Evolutionary conservation across 2,797 vertebrate genomes (phyloP), one percentile per base, ranked within the genome.

Genomic region (Lutjanus argentimaculatus): DNA sequence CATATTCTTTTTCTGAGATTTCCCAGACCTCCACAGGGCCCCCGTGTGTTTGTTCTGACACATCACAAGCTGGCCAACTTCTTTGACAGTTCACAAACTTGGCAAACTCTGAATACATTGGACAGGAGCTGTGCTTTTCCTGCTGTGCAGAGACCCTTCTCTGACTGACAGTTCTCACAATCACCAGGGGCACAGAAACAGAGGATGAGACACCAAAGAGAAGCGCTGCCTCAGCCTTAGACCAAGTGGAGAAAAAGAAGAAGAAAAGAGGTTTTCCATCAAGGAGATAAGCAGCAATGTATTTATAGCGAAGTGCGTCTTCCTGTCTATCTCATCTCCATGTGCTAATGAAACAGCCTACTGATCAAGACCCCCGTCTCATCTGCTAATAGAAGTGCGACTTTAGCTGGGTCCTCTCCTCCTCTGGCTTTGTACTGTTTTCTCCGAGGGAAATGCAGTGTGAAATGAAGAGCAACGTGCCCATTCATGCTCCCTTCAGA

Each of bases 301-400:
- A 86, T 87, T 91, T 81, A 91, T 85, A 88, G 81, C 55, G 69
- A 12, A 43, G 55, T n/a, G 56, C 2, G 11, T 74, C 69, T 83
- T 80, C 42, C 68, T 67, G 55, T 86, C 79, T 16, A 46, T 91
- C 81, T 83, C 84, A 92, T 93, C 85, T 92, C 62, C 62, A 82
- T 65, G 88, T 90, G 93, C 80, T 92, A 94, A 95, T 94, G 91
- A 90, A 92, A 90, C 67, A 83, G 81, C 51, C 17, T 7, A 13
- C 57, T 68, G 51, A 79, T 81, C 62, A 78, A 72, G 82, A 88
- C 71, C 73, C 61, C 57, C 65, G 1, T 75, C 75, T 67, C 80
- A 62, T 74, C 78, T 63, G 45, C 45, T 76, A 77, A 80, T 67
- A 58, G 68, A 79, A 56, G 11, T 62, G 70, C 4, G 5, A 71